Percentiles rank a stretch among this genome's conserved stretches.
phyloP scores from a whole-genome alignment of 2,888 invertebrate species.

The Phaonia tiefii region DNA sequence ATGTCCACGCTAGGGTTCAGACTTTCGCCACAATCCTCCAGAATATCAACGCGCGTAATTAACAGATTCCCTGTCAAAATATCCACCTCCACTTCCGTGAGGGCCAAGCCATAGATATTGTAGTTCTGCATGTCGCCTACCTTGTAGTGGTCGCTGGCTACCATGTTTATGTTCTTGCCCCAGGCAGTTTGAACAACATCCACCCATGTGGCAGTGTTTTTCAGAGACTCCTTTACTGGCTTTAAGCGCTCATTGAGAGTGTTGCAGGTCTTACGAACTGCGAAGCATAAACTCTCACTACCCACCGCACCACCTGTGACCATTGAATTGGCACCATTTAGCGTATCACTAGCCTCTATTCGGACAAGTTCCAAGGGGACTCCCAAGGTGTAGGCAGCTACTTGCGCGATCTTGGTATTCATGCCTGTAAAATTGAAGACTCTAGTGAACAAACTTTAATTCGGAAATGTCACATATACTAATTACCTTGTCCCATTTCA shows the following conservation, averaged over 20 bases:
- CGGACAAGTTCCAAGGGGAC: conserved; percentile 85
- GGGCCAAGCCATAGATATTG: conserved; percentile 83
- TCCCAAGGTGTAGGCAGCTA: conserved; percentile 86
- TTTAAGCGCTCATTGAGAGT: conserved; percentile 83
- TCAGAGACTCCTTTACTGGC: conserved; percentile 78
- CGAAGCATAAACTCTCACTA: conserved; percentile 84
- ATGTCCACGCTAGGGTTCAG: conserved; percentile 86
- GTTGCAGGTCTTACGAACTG: conserved; percentile 84
- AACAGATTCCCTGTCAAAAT: conserved; percentile 88
- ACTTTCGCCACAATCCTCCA: conserved; percentile 87
- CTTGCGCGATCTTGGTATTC: conserved; percentile 86
- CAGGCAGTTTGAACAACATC: conserved; percentile 82
- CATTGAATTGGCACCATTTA: conserved; percentile 84
- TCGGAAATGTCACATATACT: too few relatives aligned
- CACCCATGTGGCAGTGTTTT: conserved; percentile 81
- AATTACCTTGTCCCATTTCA: conserved; percentile 89
- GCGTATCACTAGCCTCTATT: conserved; percentile 84
- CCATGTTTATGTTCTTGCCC: conserved; percentile 82
- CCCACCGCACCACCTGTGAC: conserved; percentile 86
- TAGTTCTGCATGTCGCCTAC: conserved; percentile 82
- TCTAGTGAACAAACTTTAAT: too few relatives aligned
- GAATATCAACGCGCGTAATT: conserved; percentile 84
- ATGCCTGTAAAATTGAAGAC: conserved; percentile 62
- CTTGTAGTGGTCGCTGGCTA: conserved; percentile 83
- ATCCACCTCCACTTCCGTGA: conserved; percentile 88